phyloP scores from a whole-genome alignment of 2,113 vertebrate species.

The Petroica traversi region DNA sequence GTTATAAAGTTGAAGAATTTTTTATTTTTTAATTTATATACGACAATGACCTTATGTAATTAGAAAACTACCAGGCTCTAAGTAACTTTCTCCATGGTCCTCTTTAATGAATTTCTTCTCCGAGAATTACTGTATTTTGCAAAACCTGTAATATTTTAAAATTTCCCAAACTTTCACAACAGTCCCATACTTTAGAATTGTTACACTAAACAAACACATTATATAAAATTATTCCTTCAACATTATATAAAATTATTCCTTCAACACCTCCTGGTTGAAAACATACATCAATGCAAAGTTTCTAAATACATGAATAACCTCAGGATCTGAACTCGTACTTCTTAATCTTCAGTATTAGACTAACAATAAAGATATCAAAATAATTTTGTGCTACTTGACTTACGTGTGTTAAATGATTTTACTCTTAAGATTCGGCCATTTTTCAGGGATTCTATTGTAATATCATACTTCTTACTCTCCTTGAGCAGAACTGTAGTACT shows the following conservation, averaged over 20 bases:
- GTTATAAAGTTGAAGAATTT: not conserved
- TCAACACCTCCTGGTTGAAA: not conserved
- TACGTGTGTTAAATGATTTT: constrained; percentile 79
- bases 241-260: not conserved
- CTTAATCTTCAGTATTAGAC: not conserved
- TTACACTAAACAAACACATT: not conserved
- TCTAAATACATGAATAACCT: not conserved
- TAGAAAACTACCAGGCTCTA: not conserved
- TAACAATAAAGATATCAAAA: not conserved
- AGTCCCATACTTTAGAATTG: not conserved
- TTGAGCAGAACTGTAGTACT: constrained; percentile 70
- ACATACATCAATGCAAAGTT: not conserved
- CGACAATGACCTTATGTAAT: not conserved
- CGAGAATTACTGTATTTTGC: not conserved
- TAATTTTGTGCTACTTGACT: constrained; percentile 10
- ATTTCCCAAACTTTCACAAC: not conserved
- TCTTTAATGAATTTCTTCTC: not conserved
- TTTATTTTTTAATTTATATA: not conserved
- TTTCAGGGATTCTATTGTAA: constrained; percentile 76
- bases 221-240: not conserved
- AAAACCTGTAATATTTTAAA: not conserved
- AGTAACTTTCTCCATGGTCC: not conserved
- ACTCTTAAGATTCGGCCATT: constrained; percentile 57
- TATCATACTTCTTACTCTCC: constrained; percentile 69
- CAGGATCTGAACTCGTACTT: not conserved